These are phyloP conservation scores for Periophthalmodon schlosseri DNA, from an alignment of 2,113 vertebrate genomes.

Conservation along the genomic window DNA sequence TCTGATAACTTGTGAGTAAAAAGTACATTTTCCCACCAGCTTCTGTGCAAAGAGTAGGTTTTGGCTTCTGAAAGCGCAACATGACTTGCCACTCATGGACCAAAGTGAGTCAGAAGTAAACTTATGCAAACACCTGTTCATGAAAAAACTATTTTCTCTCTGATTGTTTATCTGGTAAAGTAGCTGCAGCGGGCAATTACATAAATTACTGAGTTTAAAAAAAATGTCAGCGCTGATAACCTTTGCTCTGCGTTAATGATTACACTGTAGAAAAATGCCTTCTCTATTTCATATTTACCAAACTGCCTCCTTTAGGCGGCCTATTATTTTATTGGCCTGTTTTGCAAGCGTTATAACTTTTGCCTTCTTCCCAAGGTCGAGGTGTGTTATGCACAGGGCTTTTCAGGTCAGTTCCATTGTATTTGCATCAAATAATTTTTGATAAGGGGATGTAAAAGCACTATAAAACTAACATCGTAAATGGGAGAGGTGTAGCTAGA, in stretches of 20 bases:
- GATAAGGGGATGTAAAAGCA: conserved; percentile 89
- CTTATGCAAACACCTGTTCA: conserved; percentile 6
- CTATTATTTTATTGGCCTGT: conserved; percentile 83
- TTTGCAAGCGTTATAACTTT: conserved; percentile 79
- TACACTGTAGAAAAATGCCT: conserved; percentile 62
- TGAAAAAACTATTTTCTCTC: conserved; percentile 21
- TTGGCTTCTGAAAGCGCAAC: not conserved
- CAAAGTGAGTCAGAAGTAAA: not conserved
- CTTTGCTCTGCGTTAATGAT: conserved; percentile 76
- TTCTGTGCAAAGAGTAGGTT: not conserved
- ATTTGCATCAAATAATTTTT: conserved; percentile 94
- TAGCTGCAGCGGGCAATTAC: conserved; percentile 51
- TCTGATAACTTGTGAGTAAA: not conserved
- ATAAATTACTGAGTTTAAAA: conserved; percentile 64
- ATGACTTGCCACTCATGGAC: not conserved
- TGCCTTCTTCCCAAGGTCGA: conserved; percentile 86
- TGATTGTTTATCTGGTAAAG: conserved; percentile 48
- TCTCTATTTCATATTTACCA: conserved; percentile 75
- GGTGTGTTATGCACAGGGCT: conserved; percentile 85
- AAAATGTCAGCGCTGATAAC: conserved; percentile 67
- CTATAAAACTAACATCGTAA: conserved; percentile 81
- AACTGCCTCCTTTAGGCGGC: conserved; percentile 72
- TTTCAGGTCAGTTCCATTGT: conserved; percentile 87
- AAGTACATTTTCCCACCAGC: not conserved
- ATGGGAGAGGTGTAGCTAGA: conserved; percentile 78